phyloP scores from a whole-genome alignment of 2,888 invertebrate genomes.

The Acronicta leporina region DNA sequence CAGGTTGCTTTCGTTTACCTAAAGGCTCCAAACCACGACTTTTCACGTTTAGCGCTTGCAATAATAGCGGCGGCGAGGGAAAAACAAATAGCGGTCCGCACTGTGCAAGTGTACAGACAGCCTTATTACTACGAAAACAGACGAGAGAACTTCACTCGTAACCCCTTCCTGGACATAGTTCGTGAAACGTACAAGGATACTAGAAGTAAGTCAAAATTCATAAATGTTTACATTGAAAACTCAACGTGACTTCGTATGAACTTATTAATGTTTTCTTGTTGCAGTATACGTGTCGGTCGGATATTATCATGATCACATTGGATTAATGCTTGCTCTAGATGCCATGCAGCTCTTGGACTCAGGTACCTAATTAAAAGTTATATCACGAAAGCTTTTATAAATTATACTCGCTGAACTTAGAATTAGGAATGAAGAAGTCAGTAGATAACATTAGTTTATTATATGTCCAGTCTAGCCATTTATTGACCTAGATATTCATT shows the following conservation, averaged over 20 bases:
- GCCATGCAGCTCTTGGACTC: conserved; percentile 94
- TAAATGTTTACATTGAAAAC: conserved; percentile 18
- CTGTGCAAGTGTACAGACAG: conserved; percentile 80
- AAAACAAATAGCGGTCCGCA: conserved; percentile 92
- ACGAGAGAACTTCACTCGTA: conserved; percentile 93
- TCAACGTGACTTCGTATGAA: neutral
- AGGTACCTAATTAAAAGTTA: conserved; percentile 86
- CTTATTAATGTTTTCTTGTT: conserved; percentile 43
- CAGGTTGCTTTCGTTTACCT: conserved; percentile 95
- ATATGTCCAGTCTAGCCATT: too few relatives aligned
- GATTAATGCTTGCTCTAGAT: conserved; percentile 96
- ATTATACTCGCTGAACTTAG: too few relatives aligned
- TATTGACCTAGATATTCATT: too few relatives aligned
- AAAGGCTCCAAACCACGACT: conserved; percentile 93
- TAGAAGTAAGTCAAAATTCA: conserved; percentile 92
- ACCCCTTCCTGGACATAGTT: conserved; percentile 95
- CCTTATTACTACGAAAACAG: conserved; percentile 91
- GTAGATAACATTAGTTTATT: too few relatives aligned
- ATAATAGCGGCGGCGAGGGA: conserved; percentile 92
- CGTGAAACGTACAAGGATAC: conserved; percentile 94
- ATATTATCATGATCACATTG: conserved; percentile 96
- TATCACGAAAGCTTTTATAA: neutral
- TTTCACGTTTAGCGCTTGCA: conserved; percentile 93
- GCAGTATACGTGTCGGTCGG: conserved; percentile 98
- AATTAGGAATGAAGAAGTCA: too few relatives aligned